Percentiles rank a stretch among this genome's conserved stretches.
These are phyloP conservation scores for Enteromius unitaeniatus DNA, from an alignment of 2,797 vertebrate genomes.

Conservation along the genomic window DNA sequence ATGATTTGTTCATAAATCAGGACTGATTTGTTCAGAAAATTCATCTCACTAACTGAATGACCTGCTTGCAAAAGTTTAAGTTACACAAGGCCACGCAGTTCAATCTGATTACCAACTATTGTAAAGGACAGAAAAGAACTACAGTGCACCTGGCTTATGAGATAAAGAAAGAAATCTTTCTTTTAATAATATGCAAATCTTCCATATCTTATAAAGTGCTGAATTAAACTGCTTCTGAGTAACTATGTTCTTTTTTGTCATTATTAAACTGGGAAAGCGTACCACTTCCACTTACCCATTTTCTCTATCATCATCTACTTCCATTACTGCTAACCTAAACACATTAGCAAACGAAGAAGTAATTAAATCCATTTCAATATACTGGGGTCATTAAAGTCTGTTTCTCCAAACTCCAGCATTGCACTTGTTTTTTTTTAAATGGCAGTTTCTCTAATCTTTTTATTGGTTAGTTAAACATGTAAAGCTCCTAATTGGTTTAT, in stretches of 20 bases:
- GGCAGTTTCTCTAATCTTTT: constrained; percentile 2
- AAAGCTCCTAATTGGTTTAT: constrained; percentile 25
- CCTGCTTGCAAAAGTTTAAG: background rate
- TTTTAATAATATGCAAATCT: constrained; percentile 23
- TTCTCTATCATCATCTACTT: constrained; percentile 6
- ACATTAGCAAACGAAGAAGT: background rate
- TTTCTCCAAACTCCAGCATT: background rate
- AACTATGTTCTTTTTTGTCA: background rate
- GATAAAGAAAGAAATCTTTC: constrained; percentile 4
- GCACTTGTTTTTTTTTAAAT: constrained; percentile 1
- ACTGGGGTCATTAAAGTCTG: background rate
- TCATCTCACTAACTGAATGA: background rate
- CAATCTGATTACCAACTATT: constrained; percentile 5
- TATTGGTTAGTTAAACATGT: constrained; percentile 6
- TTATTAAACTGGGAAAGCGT: background rate
- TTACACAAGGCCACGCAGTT: background rate
- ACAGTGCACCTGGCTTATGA: background rate
- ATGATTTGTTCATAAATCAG: background rate
- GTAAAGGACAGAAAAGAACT: background rate
- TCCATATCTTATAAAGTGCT: background rate
- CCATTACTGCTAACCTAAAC: background rate
- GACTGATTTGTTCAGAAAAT: background rate
- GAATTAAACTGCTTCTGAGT: constrained; percentile 10
- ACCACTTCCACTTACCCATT: background rate
- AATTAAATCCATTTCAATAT: background rate